Evolutionary conservation across 2,113 vertebrate species (phyloP), one percentile per base, ranked within the genome.

Genomic region (Apeltes quadracus): DNA sequence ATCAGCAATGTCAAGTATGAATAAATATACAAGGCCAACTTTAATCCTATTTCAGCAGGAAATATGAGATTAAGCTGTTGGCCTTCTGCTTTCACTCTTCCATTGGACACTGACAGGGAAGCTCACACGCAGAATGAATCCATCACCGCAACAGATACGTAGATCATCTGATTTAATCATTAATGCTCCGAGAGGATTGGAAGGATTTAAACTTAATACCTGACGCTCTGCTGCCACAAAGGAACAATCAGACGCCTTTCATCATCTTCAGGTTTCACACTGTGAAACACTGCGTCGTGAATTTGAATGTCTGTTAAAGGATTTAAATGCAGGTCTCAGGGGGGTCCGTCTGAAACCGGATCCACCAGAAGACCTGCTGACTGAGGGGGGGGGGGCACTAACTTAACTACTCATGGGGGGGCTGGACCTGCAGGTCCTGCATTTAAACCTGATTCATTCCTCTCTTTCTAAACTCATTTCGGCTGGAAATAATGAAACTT

Each of bases 11-110:
- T 75, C 77, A 80, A 69, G 7, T 43, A 61, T 62, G 41, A 63
- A 61, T 1, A 75, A 82, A 91, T 92, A 90, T 92, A 93, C 87
- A 12, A 92, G 86, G 83, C 75, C 62, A 76, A 72, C 59, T 78
- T 91, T 92, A 91, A 93, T 83, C 88, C 84, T 77, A 88, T 91
- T 93, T 93, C 89, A 76, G 78, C 23, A 78, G 83, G 91, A 93
- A 93, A 93, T 90, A 87, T 15, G 61, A 70, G 87, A 91, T 90
- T 90, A 92, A 90, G 25, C 32, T 71, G 67, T 85, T 64, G 82
- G 85, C 91, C 91, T 93, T 94, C 90, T 93, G 91, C 56, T 91
- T 92, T 93, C 92, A 93, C 90, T 92, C 91, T 92, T 92, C 89
- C 88, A 92, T 91, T 90, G 81, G 85, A 87, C 88, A 91, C 89